These are phyloP conservation scores for Delichon dasypus DNA, from an alignment of 2,797 vertebrate genomes.

Conservation along the genomic window DNA sequence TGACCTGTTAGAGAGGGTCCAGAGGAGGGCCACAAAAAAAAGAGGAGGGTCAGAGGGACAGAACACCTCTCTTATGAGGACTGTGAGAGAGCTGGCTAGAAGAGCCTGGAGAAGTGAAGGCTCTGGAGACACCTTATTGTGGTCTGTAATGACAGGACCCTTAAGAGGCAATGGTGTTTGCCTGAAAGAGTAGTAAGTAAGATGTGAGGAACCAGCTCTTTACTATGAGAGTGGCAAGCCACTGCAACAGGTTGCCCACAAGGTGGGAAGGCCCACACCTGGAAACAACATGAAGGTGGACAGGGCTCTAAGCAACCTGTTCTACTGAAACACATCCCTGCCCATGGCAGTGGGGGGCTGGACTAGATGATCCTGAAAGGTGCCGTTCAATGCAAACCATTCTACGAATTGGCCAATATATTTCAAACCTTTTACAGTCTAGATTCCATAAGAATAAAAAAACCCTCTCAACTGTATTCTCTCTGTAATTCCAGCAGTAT, in stretches of 20 bases:
- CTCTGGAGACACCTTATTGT: not conserved
- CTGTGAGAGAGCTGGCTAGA: not conserved
- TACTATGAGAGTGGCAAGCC: not conserved
- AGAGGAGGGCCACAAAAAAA: not conserved
- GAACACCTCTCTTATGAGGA: not conserved
- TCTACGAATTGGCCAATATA: not conserved
- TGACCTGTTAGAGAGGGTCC: not conserved
- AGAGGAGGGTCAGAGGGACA: not conserved
- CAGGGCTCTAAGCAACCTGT: not conserved
- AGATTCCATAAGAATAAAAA: not conserved
- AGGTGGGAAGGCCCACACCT: not conserved
- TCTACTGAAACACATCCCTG: not conserved
- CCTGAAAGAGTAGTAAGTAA: not conserved
- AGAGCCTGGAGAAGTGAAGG: not conserved
- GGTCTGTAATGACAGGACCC: not conserved
- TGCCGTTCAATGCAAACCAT: not conserved
- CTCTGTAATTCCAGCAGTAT: not conserved
- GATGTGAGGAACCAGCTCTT: not conserved
- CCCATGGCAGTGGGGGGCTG: rapidly evolving
- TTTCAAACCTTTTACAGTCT: not conserved
- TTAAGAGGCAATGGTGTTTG: not conserved
- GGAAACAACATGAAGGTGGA: rapidly evolving
- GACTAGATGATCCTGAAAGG: not conserved
- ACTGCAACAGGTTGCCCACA: too few relatives aligned
- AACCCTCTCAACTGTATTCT: rapidly evolving